Base-by-base conservation (phyloP, 2,113 vertebrate species). In the Thunnus thynnus region DNA sequence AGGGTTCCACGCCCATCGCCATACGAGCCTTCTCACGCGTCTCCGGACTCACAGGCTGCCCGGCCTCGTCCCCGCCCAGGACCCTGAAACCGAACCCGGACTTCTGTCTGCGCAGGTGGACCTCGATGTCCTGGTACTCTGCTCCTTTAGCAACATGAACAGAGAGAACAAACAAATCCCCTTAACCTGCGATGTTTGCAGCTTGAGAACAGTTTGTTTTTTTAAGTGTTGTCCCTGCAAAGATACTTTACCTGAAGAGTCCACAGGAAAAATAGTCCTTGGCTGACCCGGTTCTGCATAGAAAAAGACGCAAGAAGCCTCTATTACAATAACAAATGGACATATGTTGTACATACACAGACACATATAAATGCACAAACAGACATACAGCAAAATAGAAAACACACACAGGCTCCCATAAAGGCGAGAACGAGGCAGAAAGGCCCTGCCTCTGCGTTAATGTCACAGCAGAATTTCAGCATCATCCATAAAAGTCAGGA, bases 51-150 rank as follows among this genome's bases (percentile, higher is more conserved):
- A 99, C 98, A 92, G 98, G 97, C 92, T 98, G 98, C 85, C 98
- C 98, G 36, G 97, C 97, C 92, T 99, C 98, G 84, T 99, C 98
- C 91, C 98, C 98, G 74, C 98, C 98, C 64, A 99, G 95, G 88
- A 99, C 98, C 86, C 98, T 96, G 95, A 99, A 99, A 63, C 98
- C 98, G 84, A 99, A 99, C 48, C 98, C 98, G 63, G 98, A 99
- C 90, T 99, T 98, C 95, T 99, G 98, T 78, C 98, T 95, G 74
- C 97, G 96, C 93, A 99, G 96, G 84, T 97, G 96, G 89, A 99
- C 97, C 94, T 99, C 98, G 78, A 99, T 87, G 85, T 99, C 98
- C 89, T 97, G 98, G 93, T 96, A 99, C 88, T 98, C 98, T 0
- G 94, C 93, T 90, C 95, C 97, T 97, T 91, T 73, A 76, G 89